Evolutionary conservation across 2,888 invertebrate genomes (phyloP).

Genomic region (Heliconius hortense): DNA sequence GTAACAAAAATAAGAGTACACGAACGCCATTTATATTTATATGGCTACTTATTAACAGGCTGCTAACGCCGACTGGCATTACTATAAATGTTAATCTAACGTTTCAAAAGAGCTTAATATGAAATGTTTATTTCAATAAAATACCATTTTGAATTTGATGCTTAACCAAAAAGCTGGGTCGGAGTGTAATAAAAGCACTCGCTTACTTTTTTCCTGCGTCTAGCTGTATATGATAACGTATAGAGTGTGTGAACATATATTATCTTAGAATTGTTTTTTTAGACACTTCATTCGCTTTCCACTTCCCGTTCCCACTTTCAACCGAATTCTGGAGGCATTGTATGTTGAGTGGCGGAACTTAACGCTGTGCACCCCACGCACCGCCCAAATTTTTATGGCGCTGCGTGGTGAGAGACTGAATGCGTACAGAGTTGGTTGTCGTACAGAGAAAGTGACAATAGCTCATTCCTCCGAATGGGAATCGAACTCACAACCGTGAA

Average conservation of each 20-base stretch:
- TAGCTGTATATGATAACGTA: not conserved
- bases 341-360: no score
- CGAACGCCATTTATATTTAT: not conserved
- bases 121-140: not conserved
- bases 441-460: no score
- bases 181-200: not conserved
- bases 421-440: no score
- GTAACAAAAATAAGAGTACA: not conserved
- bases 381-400: no score
- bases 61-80: not conserved
- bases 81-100: slow-evolving; percentile 1
- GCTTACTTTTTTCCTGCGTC: not conserved
- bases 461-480: no score
- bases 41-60: slow-evolving; percentile 8
- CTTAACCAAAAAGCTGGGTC: slow-evolving; percentile 5
- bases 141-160: not conserved
- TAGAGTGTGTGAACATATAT: not conserved
- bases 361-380: no score
- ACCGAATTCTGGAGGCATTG: no score
- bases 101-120: not conserved
- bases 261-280: no score
- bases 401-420: no score
- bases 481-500: no score
- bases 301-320: no score
- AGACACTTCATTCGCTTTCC: no score